Percentiles rank a stretch among this genome's conserved stretches.
These are phyloP conservation scores for Peromyscus eremicus DNA, from an alignment of 2,797 vertebrate genomes.

Conservation along the genomic window DNA sequence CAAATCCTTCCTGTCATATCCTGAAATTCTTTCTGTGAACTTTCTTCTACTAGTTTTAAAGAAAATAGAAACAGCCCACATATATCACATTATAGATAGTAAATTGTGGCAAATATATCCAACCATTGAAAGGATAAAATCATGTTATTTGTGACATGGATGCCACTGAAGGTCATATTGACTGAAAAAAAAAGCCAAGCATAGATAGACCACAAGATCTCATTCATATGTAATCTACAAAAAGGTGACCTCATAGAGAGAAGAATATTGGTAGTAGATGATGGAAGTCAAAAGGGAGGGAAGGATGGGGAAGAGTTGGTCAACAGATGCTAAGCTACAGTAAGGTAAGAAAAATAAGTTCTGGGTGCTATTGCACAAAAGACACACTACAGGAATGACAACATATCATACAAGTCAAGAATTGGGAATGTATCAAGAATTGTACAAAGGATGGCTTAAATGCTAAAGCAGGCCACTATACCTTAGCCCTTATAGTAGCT, in stretches of 20 bases:
- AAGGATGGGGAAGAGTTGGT: neutral
- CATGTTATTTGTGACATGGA: neutral
- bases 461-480: neutral
- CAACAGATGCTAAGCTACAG: neutral
- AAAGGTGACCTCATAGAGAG: neutral
- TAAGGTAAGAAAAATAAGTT: neutral
- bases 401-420: neutral
- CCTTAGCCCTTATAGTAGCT: neutral
- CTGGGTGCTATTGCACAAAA: neutral
- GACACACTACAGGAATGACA: neutral
- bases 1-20: neutral
- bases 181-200: neutral
- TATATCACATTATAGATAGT: neutral
- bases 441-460: conserved; percentile 35
- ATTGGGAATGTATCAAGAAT: neutral
- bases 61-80: neutral
- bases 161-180: neutral
- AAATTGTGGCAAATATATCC: neutral
- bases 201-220: neutral
- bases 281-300: neutral
- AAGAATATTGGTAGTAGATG: neutral
- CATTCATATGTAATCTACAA: neutral
- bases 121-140: neutral
- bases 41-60: neutral
- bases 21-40: neutral